Percentiles rank a stretch among this genome's conserved stretches.
Conservation (phyloP, 2,797 vertebrate genomes). For the Crax fasciolata region DNA sequence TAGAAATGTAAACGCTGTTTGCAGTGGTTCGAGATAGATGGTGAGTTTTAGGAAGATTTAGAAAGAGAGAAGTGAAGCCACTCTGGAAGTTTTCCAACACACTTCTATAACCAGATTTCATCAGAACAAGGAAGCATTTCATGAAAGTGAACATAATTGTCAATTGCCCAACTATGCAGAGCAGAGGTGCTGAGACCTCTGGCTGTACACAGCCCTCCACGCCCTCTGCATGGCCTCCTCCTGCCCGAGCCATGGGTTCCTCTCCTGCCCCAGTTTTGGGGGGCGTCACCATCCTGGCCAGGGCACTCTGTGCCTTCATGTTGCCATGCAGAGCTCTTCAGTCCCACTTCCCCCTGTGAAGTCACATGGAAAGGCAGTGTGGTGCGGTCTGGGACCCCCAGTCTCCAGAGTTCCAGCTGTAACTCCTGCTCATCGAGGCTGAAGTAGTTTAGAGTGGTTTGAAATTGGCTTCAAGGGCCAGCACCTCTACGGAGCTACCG, state of each 20-base stretch:
- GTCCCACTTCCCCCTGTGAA: fast-evolving
- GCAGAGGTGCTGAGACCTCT: background rate
- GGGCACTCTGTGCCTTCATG: fast-evolving
- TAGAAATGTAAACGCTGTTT: background rate
- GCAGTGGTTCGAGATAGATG: background rate
- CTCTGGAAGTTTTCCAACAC: background rate
- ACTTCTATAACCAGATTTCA: background rate
- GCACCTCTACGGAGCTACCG: background rate
- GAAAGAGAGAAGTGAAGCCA: background rate
- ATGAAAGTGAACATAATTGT: slow-evolving; percentile 34
- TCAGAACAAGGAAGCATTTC: slow-evolving; percentile 36
- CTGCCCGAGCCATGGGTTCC: background rate
- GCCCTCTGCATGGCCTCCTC: background rate
- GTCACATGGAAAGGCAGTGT: background rate
- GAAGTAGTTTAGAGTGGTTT: background rate
- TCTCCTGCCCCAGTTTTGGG: background rate
- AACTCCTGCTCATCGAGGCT: background rate
- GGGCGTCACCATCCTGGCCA: background rate
- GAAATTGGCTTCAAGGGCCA: background rate
- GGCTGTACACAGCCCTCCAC: background rate
- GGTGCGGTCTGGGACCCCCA: background rate
- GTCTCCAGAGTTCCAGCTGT: background rate
- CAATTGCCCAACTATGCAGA: background rate
- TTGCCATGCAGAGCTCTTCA: background rate
- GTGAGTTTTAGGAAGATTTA: background rate